phyloP scores from a whole-genome alignment of 2,888 invertebrate species.

The Drosophila kambysellisi region DNA sequence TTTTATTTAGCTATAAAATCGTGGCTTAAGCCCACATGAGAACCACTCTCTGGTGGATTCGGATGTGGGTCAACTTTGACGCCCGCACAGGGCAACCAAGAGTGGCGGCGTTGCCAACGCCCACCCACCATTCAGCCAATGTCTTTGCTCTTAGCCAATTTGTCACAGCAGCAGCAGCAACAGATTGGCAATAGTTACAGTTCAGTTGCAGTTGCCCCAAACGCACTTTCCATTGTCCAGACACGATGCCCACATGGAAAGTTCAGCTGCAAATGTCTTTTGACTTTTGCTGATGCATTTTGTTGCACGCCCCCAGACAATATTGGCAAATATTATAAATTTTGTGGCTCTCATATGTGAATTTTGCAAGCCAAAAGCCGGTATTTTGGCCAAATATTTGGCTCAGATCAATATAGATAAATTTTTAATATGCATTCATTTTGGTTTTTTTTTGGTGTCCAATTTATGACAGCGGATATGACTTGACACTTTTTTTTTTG shows the following conservation, averaged over 20 bases:
- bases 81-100: constrained; percentile 63
- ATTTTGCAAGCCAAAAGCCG: constrained; percentile 39
- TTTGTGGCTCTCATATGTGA: constrained; percentile 33
- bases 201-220: constrained; percentile 25
- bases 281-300: constrained; percentile 19
- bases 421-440: neutral
- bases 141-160: constrained; percentile 53
- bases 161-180: constrained; percentile 50
- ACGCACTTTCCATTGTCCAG: constrained; percentile 70
- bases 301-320: constrained; percentile 38
- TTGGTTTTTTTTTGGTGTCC: constrained; percentile 25
- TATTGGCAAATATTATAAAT: constrained; percentile 36
- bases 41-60: constrained; percentile 40
- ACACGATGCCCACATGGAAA: constrained; percentile 35
- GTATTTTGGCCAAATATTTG: constrained; percentile 55
- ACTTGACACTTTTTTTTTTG: constrained; percentile 56
- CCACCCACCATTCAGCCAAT: constrained; percentile 34
- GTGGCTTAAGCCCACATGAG: constrained; percentile 66
- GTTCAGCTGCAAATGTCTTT: constrained; percentile 47
- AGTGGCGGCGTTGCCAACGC: constrained; percentile 24
- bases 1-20: constrained; percentile 44
- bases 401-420: constrained; percentile 39
- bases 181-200: constrained; percentile 43
- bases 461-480: constrained; percentile 76
- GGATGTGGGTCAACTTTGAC: constrained; percentile 75